These are phyloP conservation scores for Siphonodentalium dalli DNA, from an alignment of 2,888 invertebrate genomes.

Conservation along the genomic window DNA sequence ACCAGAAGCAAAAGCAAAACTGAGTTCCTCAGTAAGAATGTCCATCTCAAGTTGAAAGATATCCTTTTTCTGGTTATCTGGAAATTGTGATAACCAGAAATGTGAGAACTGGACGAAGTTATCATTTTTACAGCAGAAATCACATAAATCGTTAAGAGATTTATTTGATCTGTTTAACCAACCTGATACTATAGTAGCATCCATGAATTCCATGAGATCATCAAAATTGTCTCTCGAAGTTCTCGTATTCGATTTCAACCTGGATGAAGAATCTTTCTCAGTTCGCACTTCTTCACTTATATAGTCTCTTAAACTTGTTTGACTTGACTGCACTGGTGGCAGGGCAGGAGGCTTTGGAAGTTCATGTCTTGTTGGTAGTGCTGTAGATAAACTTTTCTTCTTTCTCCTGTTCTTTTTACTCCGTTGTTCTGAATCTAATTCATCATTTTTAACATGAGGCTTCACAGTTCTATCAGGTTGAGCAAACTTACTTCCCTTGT, in stretches of 20 bases:
- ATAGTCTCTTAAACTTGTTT: not conserved
- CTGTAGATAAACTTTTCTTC: conserved; percentile 31
- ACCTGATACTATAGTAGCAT: conserved; percentile 58
- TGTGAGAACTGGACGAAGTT: conserved; percentile 63
- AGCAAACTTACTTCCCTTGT: conserved; percentile 5
- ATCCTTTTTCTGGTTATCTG: conserved; percentile 53
- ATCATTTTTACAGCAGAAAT: conserved; percentile 49
- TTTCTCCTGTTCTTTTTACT: conserved; percentile 37
- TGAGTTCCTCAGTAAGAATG: conserved; percentile 56
- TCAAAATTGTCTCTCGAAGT: conserved; percentile 49
- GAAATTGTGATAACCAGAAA: conserved; percentile 61
- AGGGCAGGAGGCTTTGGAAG: conserved; percentile 46
- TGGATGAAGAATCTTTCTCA: not conserved
- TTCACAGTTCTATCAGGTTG: conserved; percentile 9
- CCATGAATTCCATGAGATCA: conserved; percentile 57
- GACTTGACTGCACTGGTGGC: conserved; percentile 36
- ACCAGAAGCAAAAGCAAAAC: conserved; percentile 58
- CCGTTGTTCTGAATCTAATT: conserved; percentile 25
- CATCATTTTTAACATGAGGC: conserved; percentile 8
- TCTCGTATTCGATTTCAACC: not conserved
- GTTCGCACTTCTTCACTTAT: not conserved
- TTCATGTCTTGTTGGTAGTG: conserved; percentile 36
- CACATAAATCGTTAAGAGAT: conserved; percentile 46
- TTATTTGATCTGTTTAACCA: conserved; percentile 57
- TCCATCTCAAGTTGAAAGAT: conserved; percentile 60